A percentile compares a stretch with the other conserved stretches of the same genome.
Evolutionary conservation across 2,113 vertebrate genomes (phyloP).

Genomic region (Grammomys surdaster): DNA sequence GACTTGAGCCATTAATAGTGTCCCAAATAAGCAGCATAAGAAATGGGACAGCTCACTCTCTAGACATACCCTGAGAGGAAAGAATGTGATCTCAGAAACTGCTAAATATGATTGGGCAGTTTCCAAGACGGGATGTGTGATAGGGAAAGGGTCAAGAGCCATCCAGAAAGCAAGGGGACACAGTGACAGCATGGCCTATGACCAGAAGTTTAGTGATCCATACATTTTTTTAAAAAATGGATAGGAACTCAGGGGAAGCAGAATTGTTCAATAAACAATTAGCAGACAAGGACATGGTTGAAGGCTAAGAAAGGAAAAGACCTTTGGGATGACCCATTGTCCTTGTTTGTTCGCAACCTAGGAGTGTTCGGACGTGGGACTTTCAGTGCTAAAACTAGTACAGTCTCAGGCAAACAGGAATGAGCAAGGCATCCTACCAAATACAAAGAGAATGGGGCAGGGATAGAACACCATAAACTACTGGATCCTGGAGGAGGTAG

Average conservation of each 20-base stretch:
- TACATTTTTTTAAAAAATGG: background rate
- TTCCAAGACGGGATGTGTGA: background rate
- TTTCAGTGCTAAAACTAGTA: background rate
- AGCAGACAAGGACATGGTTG: background rate
- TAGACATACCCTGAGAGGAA: background rate
- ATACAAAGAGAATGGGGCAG: background rate
- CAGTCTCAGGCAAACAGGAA: background rate
- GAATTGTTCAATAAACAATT: slow-evolving; percentile 6
- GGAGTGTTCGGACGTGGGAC: background rate
- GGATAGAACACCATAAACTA: background rate
- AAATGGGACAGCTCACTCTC: background rate
- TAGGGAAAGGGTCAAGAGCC: background rate
- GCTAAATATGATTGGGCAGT: background rate
- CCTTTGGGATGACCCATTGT: background rate
- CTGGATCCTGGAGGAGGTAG: background rate
- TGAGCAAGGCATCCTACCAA: background rate
- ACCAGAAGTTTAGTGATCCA: background rate
- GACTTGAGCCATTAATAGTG: background rate
- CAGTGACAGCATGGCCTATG: background rate
- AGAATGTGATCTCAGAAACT: background rate
- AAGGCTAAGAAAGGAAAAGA: background rate
- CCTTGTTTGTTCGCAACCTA: background rate
- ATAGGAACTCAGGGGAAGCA: background rate
- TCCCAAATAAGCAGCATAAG: background rate
- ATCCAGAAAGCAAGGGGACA: background rate